Conservation (phyloP, 2,797 vertebrate genomes). For the Enteromius trimaculatus region DNA sequence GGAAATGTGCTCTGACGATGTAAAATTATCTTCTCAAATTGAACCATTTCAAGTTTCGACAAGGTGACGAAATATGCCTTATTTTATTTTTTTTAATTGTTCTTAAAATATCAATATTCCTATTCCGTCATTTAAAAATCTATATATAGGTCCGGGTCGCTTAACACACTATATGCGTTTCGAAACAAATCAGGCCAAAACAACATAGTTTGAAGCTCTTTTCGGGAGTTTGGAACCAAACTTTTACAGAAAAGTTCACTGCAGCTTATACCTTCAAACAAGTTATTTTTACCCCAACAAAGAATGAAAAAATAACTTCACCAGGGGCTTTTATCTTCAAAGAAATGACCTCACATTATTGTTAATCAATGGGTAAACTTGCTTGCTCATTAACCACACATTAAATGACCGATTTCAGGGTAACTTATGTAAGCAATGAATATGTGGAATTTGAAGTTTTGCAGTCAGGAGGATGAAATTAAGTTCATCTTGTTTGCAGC, state of each 20-base stretch:
- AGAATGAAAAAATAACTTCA: neutral
- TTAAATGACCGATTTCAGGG: constrained; percentile 25
- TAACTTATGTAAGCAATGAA: neutral
- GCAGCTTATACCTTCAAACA: neutral
- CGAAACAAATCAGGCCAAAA: no score
- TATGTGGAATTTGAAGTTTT: neutral
- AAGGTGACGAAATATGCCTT: no score
- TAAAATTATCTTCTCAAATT: no score
- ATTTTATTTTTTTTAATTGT: no score
- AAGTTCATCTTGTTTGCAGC: neutral
- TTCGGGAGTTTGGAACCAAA: no score
- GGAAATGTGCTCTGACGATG: no score
- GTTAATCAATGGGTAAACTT: constrained; percentile 9
- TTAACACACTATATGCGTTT: no score
- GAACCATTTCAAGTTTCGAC: no score
- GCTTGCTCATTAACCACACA: constrained; percentile 49
- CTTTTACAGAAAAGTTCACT: neutral
- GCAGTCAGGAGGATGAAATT: neutral
- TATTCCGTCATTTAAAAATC: no score
- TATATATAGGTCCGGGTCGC: no score
- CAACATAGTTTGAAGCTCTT: no score
- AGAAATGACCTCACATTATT: constrained; percentile 37
- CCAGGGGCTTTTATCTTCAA: constrained; percentile 2
- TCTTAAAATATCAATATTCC: no score
- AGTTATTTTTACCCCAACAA: neutral